Evolutionary conservation across 2,888 invertebrate genomes (phyloP).

Genomic region (Phyto melanocephala): DNA sequence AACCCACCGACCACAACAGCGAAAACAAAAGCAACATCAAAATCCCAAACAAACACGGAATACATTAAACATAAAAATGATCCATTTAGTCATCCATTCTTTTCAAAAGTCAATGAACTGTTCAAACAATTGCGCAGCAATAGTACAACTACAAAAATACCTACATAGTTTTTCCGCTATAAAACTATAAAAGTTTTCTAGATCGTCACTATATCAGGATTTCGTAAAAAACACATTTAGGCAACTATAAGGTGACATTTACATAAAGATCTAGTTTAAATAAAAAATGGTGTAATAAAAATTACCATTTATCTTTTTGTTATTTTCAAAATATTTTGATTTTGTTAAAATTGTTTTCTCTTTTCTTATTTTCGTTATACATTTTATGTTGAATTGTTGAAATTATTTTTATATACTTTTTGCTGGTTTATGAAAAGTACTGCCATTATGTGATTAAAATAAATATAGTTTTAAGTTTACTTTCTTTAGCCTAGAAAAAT

Average conservation of each 20-base stretch:
- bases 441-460: conserved; percentile 49
- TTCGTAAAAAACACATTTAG: conserved; percentile 9
- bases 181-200: background rate
- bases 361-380: background rate
- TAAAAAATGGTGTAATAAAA: background rate
- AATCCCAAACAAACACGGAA: background rate
- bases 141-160: background rate
- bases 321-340: too few relatives aligned
- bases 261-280: conserved; percentile 10
- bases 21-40: conserved; percentile 7
- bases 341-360: conserved; percentile 23
- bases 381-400: background rate
- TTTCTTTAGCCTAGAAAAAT: conserved; percentile 41
- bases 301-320: too few relatives aligned
- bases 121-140: conserved; percentile 18
- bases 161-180: background rate
- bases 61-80: conserved; percentile 38
- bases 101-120: conserved; percentile 57
- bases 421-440: conserved; percentile 6
- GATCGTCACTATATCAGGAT: background rate
- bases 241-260: conserved; percentile 27
- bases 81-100: conserved; percentile 65
- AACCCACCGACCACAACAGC: too few relatives aligned
- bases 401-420: background rate
- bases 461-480: conserved; percentile 40